These are phyloP conservation scores for Ophioderma brevispina DNA, from an alignment of 35 echinoderm and acorn worm genomes.

Conservation along the genomic window DNA sequence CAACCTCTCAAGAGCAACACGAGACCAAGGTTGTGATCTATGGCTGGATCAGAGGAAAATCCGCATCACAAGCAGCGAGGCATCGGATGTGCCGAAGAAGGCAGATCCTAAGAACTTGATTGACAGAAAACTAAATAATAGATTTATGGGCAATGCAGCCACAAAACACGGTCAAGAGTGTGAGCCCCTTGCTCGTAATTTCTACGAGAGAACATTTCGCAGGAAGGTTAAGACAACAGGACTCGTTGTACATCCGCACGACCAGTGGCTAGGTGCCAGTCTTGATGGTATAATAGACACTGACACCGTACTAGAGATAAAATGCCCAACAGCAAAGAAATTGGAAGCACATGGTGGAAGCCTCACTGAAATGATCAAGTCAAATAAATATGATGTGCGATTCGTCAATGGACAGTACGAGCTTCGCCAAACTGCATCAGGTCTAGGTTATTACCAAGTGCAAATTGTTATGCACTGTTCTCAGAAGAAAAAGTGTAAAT, in stretches of 20 bases:
- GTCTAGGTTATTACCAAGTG: constrained; percentile 39
- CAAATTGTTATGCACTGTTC: constrained; percentile 63
- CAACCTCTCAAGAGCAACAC: not conserved
- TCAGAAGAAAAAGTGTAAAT: constrained; percentile 24
- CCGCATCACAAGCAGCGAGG: constrained; percentile 13
- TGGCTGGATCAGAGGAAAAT: not conserved
- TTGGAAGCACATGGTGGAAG: not conserved
- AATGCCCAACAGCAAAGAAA: constrained; percentile 32
- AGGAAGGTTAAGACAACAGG: not conserved
- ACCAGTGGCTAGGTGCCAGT: constrained; percentile 45
- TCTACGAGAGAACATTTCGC: not conserved
- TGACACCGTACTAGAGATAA: constrained; percentile 47
- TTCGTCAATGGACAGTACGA: not conserved
- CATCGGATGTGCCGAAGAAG: constrained; percentile 16
- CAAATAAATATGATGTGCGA: not conserved
- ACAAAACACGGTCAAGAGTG: constrained; percentile 1
- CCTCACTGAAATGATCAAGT: not conserved
- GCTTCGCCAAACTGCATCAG: constrained; percentile 44
- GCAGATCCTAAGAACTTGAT: constrained; percentile 13
- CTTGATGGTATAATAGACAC: constrained; percentile 40
- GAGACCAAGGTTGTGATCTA: not conserved
- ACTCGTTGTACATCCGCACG: constrained; percentile 19
- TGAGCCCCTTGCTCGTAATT: not conserved
- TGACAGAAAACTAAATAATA: not conserved
- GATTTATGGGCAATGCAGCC: constrained; percentile 12